Evolutionary conservation across 2,113 vertebrate genomes (phyloP).

Genomic region (Malurus alboscapulatus): DNA sequence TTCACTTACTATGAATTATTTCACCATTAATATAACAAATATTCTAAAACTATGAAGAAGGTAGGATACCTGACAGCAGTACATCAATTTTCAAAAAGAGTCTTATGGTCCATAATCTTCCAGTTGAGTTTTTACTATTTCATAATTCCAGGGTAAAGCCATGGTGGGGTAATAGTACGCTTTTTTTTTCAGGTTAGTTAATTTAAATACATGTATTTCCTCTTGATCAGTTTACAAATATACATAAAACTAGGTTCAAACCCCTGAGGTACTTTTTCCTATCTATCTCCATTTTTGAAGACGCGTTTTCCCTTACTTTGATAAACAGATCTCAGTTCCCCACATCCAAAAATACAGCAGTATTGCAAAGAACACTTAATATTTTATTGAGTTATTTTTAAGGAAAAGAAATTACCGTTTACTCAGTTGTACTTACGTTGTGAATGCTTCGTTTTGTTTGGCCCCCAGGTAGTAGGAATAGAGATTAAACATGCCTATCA

Average conservation of each 20-base stretch:
- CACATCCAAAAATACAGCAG: neutral
- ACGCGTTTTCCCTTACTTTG: neutral
- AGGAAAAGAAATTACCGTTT: neutral
- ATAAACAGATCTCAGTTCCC: neutral
- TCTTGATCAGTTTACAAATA: neutral
- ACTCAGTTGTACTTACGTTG: conserved; percentile 83
- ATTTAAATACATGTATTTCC: neutral
- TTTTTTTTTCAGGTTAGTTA: neutral
- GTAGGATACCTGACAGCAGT: neutral
- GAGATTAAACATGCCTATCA: conserved; percentile 98
- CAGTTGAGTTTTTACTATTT: neutral
- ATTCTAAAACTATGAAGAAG: neutral
- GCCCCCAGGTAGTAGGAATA: conserved; percentile 94
- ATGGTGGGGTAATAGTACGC: neutral
- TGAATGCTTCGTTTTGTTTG: conserved; percentile 93
- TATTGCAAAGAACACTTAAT: neutral
- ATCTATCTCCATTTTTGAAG: neutral
- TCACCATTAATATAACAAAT: neutral
- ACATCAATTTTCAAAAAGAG: neutral
- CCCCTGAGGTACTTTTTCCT: neutral
- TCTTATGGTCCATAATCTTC: neutral
- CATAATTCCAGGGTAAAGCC: neutral
- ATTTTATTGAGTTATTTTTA: neutral
- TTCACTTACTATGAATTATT: neutral
- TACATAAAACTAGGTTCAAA: neutral